Evolutionary conservation across 2,888 invertebrate species (phyloP), one percentile per base, ranked within the genome.

Genomic region (Clanis bilineata): DNA sequence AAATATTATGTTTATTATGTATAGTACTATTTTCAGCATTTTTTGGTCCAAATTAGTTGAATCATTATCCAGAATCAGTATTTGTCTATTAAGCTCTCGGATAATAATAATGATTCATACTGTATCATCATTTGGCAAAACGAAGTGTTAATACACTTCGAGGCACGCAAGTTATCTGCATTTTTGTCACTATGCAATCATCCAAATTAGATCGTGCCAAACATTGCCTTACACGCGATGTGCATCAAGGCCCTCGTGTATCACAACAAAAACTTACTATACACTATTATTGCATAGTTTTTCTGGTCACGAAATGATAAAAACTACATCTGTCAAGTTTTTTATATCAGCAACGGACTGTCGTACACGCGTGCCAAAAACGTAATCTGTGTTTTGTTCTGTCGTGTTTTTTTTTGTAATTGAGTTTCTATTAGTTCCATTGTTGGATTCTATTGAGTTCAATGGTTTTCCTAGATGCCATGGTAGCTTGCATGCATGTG

Each of bases 381-480:
- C 10, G 28, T 32, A 28, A 32, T 18, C 18, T 41, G 18, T 18
- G 18, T 18, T 41, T 41, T 41, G 41, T 18, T 28, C 15, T 66
- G 57, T 61, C 59, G 64, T 59, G 38, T 67, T 61, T 59, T 45
- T 36, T 47, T 15, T 62, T 43, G 7, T 18, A 32, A 51, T 51
- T 51, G 18, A 28, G 28, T 51, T 51, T 51, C 51, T 51, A 51
- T 51, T 32, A 3, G 10, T 51, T 28, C 18, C 18, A 45, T 23
- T 45, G 51, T 32, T 18, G 9, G 44, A 18, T 18, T 51, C 32
- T 51, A 15, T 51, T 12, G 28, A 18, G 47, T 32, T 18, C 3
- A 51, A 47, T 45, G 15, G 18, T 15, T 18, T 51, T 23, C 23
- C n/a, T 15, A 25, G 15, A 32, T 41, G 9, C 28, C 51, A 28